Evolutionary conservation across 92 coral and sea anemone species (phyloP).

Genomic region (Zoanthus sociatus): DNA sequence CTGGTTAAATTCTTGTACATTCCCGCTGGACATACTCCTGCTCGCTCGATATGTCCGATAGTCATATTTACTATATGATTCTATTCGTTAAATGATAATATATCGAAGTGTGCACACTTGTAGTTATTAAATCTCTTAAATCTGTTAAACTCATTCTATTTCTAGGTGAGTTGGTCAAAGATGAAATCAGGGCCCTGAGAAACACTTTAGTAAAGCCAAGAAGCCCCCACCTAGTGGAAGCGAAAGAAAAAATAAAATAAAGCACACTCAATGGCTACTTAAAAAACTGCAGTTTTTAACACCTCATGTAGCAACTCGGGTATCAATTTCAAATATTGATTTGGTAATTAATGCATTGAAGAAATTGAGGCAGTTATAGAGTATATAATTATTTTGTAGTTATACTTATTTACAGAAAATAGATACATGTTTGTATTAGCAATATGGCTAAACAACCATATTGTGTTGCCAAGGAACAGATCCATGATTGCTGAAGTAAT

Average conservation of each 20-base stretch:
- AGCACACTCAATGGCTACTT: slow-evolving; percentile 9
- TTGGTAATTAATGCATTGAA: slow-evolving; percentile 2
- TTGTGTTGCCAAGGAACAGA: slow-evolving; percentile 66
- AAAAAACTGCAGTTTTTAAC: slow-evolving; percentile 29
- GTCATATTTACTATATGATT: too few species aligned
- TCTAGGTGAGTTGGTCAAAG: slow-evolving; percentile 35
- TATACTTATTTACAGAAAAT: slow-evolving; percentile 7
- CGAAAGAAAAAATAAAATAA: slow-evolving; percentile 6
- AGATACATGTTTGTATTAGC: background rate
- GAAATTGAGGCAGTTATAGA: background rate
- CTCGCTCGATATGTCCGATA: too few species aligned
- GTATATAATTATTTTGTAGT: background rate
- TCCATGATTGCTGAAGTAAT: slow-evolving; percentile 54
- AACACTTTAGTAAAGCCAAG: slow-evolving; percentile 10
- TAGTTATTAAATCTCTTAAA: too few species aligned
- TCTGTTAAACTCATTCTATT: background rate
- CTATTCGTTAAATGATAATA: too few species aligned
- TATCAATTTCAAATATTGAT: background rate
- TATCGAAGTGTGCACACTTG: too few species aligned
- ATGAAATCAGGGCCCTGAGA: slow-evolving; percentile 13
- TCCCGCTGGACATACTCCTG: too few species aligned
- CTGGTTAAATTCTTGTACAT: too few species aligned
- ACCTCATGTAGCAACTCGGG: slow-evolving; percentile 32
- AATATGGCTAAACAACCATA: slow-evolving; percentile 6
- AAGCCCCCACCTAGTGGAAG: slow-evolving; percentile 32